phyloP scores from a whole-genome alignment of 2,797 vertebrate species.

The Pseudomugil gertrudae region DNA sequence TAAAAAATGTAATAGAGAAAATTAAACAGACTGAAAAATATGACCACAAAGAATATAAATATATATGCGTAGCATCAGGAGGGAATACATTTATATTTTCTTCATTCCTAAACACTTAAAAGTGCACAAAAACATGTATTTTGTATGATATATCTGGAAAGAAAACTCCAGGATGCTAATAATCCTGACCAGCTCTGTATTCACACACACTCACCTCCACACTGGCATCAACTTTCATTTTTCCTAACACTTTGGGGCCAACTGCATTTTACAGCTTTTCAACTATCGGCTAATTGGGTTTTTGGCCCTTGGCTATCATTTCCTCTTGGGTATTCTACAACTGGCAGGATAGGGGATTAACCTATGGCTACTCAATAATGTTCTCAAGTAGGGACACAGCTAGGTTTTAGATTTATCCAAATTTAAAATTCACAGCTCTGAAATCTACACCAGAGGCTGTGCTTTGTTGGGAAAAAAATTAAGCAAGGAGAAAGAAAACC shows the following conservation, averaged over 20 bases:
- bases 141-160: too few species aligned
- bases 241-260: conserved; percentile 22
- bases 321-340: conserved; percentile 48
- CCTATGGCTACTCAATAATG: conserved; percentile 40
- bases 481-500: conserved; percentile 15
- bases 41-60: too few species aligned
- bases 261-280: conserved; percentile 47
- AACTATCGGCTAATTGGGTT: conserved; percentile 65
- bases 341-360: conserved; percentile 56
- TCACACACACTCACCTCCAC: conserved; percentile 14
- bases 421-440: conserved; percentile 13
- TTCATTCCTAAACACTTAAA: too few species aligned
- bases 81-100: too few species aligned
- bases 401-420: conserved; percentile 32
- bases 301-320: conserved; percentile 56
- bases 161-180: neutral
- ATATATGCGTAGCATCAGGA: too few species aligned
- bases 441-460: conserved; percentile 26
- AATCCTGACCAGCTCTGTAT: neutral
- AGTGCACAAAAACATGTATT: too few species aligned
- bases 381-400: conserved; percentile 24
- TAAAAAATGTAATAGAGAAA: too few species aligned
- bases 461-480: conserved; percentile 18
- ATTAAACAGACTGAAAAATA: too few species aligned
- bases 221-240: conserved; percentile 5